phyloP scores from a whole-genome alignment of 2,888 invertebrate genomes.

The Oxycera nigricornis region DNA sequence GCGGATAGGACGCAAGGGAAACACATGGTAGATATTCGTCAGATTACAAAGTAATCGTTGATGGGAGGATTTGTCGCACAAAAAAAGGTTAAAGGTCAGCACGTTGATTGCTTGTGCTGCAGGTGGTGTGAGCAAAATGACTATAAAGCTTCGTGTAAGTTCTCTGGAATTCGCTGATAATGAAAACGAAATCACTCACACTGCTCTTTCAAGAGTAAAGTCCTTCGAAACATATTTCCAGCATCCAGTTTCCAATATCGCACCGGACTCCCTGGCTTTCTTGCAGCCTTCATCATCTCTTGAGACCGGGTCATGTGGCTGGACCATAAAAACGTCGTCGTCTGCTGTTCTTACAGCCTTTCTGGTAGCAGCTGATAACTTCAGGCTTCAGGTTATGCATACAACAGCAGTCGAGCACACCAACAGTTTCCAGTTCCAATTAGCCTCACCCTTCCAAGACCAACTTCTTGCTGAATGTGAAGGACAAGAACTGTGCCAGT shows the following conservation, averaged over 20 bases:
- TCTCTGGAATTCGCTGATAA: no score
- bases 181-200: no score
- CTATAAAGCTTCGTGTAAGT: no score
- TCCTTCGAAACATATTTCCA: no score
- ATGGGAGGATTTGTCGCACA: no score
- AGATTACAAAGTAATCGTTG: not conserved
- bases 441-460: conserved; percentile 38
- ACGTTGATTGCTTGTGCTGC: no score
- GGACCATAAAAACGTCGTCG: conserved; percentile 22
- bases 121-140: no score
- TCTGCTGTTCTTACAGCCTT: conserved; percentile 18
- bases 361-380: conserved; percentile 9
- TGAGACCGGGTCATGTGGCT: not conserved
- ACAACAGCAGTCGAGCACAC: not conserved
- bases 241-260: not conserved
- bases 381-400: conserved; percentile 16
- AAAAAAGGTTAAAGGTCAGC: no score
- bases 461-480: not conserved
- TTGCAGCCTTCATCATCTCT: not conserved
- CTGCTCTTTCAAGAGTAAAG: no score
- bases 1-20: not conserved
- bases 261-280: not conserved
- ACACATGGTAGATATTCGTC: not conserved
- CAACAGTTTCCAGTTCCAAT: conserved; percentile 38
- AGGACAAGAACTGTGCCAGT: conserved; percentile 35